These are phyloP conservation scores for Centruroides vittatus DNA, from an alignment of 1,140 invertebrate species.

Conservation along the genomic window DNA sequence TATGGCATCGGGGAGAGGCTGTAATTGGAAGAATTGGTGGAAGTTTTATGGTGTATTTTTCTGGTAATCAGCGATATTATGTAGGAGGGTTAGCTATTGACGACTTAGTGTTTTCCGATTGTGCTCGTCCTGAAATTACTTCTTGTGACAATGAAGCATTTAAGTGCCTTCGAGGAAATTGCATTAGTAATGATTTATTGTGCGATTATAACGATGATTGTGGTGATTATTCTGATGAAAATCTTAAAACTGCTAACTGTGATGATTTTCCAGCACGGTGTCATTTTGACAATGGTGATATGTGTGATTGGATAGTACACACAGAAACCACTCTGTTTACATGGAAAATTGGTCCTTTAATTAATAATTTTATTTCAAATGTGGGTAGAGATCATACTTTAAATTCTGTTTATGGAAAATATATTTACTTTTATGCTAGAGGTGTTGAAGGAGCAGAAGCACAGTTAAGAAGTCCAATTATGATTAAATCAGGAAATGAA, in stretches of 20 bases:
- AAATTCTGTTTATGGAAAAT: constrained; percentile 15
- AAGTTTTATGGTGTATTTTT: constrained; percentile 8
- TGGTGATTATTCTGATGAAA: constrained; percentile 19
- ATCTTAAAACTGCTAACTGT: constrained; percentile 5
- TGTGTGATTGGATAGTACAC: constrained; percentile 6
- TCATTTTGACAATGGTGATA: constrained; percentile 12
- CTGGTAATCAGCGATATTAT: background rate
- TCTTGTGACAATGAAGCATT: constrained; percentile 8
- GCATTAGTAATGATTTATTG: constrained; percentile 6
- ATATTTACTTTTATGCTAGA: constrained; percentile 6
- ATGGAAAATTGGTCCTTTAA: background rate
- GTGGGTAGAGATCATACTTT: constrained; percentile 14
- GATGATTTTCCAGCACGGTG: constrained; percentile 11
- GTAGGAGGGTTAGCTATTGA: constrained; percentile 8
- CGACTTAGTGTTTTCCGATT: constrained; percentile 12
- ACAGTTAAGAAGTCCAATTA: constrained; percentile 9
- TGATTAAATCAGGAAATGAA: constrained; percentile 1
- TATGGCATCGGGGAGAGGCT: constrained; percentile 7
- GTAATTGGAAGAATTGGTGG: constrained; percentile 11
- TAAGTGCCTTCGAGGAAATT: constrained; percentile 10
- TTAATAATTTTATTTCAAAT: background rate
- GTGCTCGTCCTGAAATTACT: constrained; percentile 3
- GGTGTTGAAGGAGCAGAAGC: background rate
- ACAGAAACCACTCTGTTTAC: constrained; percentile 4
- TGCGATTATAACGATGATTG: constrained; percentile 18